phyloP scores from a whole-genome alignment of 2,113 vertebrate genomes.

The Pterocles orientalis region DNA sequence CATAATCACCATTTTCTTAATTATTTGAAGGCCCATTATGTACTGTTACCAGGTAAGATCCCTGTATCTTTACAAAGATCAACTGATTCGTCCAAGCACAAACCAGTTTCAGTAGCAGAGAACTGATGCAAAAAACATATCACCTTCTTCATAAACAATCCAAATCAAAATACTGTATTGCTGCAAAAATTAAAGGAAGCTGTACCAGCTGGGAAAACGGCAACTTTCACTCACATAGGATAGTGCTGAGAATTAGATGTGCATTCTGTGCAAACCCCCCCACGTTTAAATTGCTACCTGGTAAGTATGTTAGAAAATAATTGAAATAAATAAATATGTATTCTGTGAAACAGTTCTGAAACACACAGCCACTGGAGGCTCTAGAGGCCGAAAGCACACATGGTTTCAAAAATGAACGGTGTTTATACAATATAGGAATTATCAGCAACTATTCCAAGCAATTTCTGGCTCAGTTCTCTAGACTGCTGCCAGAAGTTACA shows the following conservation, averaged over 20 bases:
- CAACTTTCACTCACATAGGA: not conserved
- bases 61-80: not conserved
- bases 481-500: not conserved
- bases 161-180: not conserved
- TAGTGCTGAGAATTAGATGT: not conserved
- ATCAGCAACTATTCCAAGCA: not conserved
- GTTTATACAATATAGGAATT: not conserved
- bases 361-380: not conserved
- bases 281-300: not conserved
- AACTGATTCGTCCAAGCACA: not conserved
- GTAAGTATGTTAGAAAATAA: not conserved
- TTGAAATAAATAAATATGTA: not conserved
- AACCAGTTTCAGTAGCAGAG: not conserved
- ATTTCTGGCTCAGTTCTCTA: not conserved
- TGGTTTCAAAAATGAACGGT: not conserved
- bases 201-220: not conserved
- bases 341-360: not conserved
- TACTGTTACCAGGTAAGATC: not conserved
- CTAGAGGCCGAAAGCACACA: not conserved
- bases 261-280: not conserved
- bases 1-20: not conserved
- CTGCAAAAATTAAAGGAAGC: accelerated
- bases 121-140: not conserved
- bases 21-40: not conserved
- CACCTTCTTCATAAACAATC: not conserved